Evolutionary conservation across 1,140 invertebrate genomes (phyloP), one percentile per base, ranked within the genome.

Genomic region (Pachypeltis micranthus): DNA sequence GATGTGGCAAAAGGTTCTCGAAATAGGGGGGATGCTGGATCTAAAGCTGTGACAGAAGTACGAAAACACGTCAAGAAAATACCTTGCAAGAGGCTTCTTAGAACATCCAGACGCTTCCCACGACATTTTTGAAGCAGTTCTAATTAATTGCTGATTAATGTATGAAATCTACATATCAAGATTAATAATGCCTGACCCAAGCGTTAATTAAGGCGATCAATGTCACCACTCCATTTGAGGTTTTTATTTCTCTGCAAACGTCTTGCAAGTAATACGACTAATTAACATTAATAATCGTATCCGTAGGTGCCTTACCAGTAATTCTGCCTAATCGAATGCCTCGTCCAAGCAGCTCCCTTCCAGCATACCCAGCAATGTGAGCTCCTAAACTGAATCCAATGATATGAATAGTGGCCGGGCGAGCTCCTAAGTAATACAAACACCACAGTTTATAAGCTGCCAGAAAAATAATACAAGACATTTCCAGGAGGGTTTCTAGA

Each of bases 351-450:
- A 65, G 69, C n/a, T 81, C 67, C 65, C 85, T 81, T 0, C 86
- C 86, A 0, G 85, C 82, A 64, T 83, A 83, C 0, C 85, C 87
- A 3, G 84, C 85, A 0, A 87, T 81, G 67, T 90, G 87, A 1
- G 87, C 86, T 1, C 87, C 88, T 0, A 90, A 71, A 68, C 86
- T 88, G 73, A 90, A 89, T 1, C 88, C 89, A 34, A 90, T 80
- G 0, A 90, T 68, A 71, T 91, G 87, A 1, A 87, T 78, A 0
- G 75, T 65, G 1, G 72, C 68, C 0, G 77, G 69, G 21, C 73
- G 68, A 10, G 76, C 72, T 0, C 80, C 63, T 63, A 28, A 21
- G 39, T n/a, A n/a, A n/a, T n/a, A n/a, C n/a, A n/a, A n/a, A n/a
- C 7, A 39, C n/a, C 19, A 58, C 14, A 24, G 25, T 58, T 27